Evolutionary conservation across 2,113 vertebrate genomes (phyloP), one percentile per base, ranked within the genome.

Genomic region (Neodon shergylaensis): DNA sequence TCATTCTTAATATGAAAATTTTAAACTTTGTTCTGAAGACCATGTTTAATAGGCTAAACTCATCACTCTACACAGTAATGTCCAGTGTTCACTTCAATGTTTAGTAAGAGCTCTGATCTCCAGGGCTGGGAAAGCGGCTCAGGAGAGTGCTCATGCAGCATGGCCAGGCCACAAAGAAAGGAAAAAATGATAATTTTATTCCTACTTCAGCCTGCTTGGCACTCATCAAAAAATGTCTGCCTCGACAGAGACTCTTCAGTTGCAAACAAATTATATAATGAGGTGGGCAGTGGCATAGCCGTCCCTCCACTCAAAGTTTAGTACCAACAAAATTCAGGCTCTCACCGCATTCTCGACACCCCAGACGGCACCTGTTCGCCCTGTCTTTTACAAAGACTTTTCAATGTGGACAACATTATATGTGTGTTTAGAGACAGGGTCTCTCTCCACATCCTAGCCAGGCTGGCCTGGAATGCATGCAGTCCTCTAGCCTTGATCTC

Each of bases 191-290:
- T 31, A 4, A 84, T 87, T 79, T 76, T 77, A 94, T 93, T 77
- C 63, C 79, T 87, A 52, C 49, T 42, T 42, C 24, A 73, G 42
- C 44, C 76, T 81, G 49, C 42, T 66, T 42, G 26, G 76, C 8
- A 39, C 54, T 74, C 93, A 81, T 72, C 93, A 94, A 74, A 94
- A 66, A 95, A 91, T 58, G 74, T 86, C 26, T 11, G 58, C 78
- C 66, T 84, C 61, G 54, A 95, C 74, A 90, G 77, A 39, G 1
- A 86, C 10, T 26, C 44, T 84, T 47, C 26, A 16, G 33, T 4
- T 21, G 7, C 0, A 63, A 88, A 84, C 19, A 39, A 36, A 82
- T 65, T 82, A 26, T 92, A n/a, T 78, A 39, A 77, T 65, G 61
- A 54, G 36, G 78, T 49, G 0, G 42, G 65, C 74, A 31, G 68